Conservation (phyloP, 1,140 invertebrate species). For the Trichogramma pretiosum region DNA sequence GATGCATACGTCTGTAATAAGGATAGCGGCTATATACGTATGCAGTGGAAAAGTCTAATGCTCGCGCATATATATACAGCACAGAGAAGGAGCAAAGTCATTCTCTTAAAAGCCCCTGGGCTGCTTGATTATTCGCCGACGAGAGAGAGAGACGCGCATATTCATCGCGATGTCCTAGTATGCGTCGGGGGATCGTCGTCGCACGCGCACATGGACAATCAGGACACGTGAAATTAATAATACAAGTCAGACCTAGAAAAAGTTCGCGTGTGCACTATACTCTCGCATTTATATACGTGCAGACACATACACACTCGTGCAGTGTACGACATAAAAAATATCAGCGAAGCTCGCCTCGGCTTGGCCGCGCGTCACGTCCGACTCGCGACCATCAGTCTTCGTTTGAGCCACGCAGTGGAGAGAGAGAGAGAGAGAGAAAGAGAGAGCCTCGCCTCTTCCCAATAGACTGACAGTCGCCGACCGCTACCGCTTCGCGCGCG, state of each 20-base stretch:
- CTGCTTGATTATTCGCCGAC: too few relatives aligned
- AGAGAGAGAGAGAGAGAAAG: too few relatives aligned
- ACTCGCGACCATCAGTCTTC: conserved; percentile 12
- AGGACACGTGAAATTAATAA: conserved; percentile 11
- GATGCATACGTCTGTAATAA: too few relatives aligned
- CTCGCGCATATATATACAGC: too few relatives aligned
- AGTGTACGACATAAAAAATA: conserved; percentile 2
- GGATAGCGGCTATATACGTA: too few relatives aligned
- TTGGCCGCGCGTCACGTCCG: conserved; percentile 1
- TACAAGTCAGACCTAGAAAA: neutral
- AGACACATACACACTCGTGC: neutral
- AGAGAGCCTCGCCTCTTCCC: neutral
- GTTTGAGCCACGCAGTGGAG: too few relatives aligned
- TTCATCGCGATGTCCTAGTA: too few relatives aligned
- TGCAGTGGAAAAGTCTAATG: too few relatives aligned
- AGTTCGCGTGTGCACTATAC: too few relatives aligned
- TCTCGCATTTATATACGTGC: neutral
- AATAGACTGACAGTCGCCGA: conserved; percentile 4
- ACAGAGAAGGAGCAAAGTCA: too few relatives aligned
- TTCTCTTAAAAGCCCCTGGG: too few relatives aligned
- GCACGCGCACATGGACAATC: conserved; percentile 3
- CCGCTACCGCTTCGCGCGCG: neutral
- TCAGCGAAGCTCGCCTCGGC: conserved; percentile 9
- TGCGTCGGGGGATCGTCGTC: neutral
- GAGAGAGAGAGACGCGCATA: too few relatives aligned